Evolutionary conservation across 2,113 vertebrate species (phyloP).

Genomic region (Motacilla alba): DNA sequence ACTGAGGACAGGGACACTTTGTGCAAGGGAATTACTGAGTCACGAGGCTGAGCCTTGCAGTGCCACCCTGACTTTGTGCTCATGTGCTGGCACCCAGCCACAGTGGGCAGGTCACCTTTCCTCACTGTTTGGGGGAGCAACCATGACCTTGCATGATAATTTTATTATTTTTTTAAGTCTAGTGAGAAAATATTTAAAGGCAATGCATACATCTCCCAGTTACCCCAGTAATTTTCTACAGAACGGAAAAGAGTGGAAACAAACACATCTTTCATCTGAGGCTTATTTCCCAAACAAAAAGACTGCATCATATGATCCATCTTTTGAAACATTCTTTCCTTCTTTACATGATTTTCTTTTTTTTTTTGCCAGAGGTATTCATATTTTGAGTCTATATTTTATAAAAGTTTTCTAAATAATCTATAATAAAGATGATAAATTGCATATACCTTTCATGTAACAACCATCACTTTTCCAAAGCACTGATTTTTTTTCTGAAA

Average conservation of each 20-base stretch:
- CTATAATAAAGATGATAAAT: not conserved
- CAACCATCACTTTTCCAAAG: not conserved
- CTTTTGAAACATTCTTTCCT: not conserved
- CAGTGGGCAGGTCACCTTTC: not conserved
- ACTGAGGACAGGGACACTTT: not conserved
- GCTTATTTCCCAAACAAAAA: not conserved
- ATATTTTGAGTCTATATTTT: not conserved
- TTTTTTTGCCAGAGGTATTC: not conserved
- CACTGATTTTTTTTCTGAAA: not conserved
- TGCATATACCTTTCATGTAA: not conserved
- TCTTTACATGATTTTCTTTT: not conserved
- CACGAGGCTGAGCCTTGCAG: fast-evolving
- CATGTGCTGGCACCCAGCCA: not conserved
- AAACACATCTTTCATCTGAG: not conserved
- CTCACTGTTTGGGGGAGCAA: not conserved
- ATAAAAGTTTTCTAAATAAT: not conserved
- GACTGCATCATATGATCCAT: not conserved
- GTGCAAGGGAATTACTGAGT: not conserved
- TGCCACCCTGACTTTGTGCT: not conserved
- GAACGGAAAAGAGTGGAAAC: not conserved
- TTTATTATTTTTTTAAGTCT: not conserved
- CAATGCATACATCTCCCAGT: not conserved
- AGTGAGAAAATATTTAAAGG: not conserved
- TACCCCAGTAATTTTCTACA: not conserved
- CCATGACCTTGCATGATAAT: not conserved